Conservation (phyloP, 2,797 vertebrate genomes). For the Cheirogaleus major region DNA sequence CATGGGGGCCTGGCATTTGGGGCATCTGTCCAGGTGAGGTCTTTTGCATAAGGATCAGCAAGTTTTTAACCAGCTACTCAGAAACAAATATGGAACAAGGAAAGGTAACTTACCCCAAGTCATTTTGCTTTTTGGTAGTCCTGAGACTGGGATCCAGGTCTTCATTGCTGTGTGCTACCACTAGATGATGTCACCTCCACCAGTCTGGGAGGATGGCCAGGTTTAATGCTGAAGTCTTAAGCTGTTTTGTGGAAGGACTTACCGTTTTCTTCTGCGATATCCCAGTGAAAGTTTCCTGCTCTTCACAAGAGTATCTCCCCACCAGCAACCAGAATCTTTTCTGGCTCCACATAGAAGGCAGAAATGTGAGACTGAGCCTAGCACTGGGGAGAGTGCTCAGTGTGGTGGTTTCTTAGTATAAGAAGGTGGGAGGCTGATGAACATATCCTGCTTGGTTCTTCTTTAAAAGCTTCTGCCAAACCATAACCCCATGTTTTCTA, state of each 20-base stretch:
- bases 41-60: neutral
- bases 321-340: neutral
- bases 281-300: neutral
- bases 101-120: slow-evolving; percentile 73
- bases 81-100: slow-evolving; percentile 34
- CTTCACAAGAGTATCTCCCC: neutral
- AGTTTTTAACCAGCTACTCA: neutral
- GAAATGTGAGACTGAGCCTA: neutral
- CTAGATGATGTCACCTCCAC: neutral
- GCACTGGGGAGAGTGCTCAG: neutral
- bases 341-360: neutral
- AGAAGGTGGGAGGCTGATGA: neutral
- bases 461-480: neutral
- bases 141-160: neutral
- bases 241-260: slow-evolving; percentile 21
- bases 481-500: neutral
- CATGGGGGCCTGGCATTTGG: neutral
- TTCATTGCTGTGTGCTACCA: neutral
- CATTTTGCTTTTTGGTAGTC: neutral
- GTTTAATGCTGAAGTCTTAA: neutral
- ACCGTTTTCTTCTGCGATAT: slow-evolving; percentile 34
- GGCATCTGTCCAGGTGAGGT: neutral
- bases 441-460: neutral
- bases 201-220: neutral
- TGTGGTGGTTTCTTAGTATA: neutral